Base-by-base conservation (phyloP, 2,113 vertebrate genomes). In the Podocnemis expansa region DNA sequence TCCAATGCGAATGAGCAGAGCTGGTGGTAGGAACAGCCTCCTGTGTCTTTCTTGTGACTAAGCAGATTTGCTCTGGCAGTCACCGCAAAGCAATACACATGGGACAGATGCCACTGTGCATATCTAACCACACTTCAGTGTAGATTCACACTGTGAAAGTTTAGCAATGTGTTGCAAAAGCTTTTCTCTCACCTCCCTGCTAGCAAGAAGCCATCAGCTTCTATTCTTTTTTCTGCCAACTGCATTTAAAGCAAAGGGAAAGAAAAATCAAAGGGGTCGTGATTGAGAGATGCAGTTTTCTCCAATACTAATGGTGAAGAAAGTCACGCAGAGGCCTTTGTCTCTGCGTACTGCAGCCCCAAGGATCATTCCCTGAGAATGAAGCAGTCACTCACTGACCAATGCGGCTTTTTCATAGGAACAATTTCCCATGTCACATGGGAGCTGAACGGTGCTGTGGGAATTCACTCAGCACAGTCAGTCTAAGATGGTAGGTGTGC, bases 401-500 rank as follows among this genome's bases (percentile, higher is more conserved):
- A 8, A 4, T 27, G 41, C 73, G 25, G 73, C 41, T 76, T 76
- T 45, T 45, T 41, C 10, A 0, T 0, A 3, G 49, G 16, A 47
- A 79, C 67, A 34, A 27, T 29, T 13, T 86, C 52, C 29, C 5
- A 29, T 22, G 27, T 16, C 19, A 8, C 4, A 24, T 45, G 13
- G 21, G 14, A 47, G n/a, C 4, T 16, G 3, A n/a, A 63, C 25
- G 52, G 14, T 25, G n/a, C 51, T 16, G 52, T 3, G 24, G 51
- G n/a, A 43, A 24, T 16, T 43, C 24, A 5, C n/a, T 43, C n/a
- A 5, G 76, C 2, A 27, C 70, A 43, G 63, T 14, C 84, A 10
- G 10, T 2, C 70, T 75, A 0, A 38, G 60, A 14, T 2, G 2
- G 27, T 47, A 52, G 47, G 76, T 84, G 5, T 5, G 80, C 4